A percentile compares a stretch with the other conserved stretches of the same genome.
Evolutionary conservation across 2,888 invertebrate species (phyloP).

Genomic region (Geophilus truncorum): DNA sequence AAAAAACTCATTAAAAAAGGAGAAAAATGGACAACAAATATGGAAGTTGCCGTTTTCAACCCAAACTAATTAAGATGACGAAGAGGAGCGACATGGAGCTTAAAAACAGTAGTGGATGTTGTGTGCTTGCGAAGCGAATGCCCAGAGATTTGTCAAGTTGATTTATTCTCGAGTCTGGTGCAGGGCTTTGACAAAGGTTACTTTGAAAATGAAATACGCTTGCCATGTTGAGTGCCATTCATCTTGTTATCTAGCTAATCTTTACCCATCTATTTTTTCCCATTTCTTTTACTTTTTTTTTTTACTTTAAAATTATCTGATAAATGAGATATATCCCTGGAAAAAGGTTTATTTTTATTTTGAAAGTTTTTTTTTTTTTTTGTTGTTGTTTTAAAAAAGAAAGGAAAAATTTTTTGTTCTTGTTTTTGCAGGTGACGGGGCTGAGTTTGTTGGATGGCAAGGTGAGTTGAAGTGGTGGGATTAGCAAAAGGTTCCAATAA

Average conservation of each 20-base stretch:
- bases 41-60: not conserved
- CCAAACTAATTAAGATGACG: not conserved
- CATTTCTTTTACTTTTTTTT: no score
- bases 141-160: not conserved
- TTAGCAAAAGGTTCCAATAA: no score
- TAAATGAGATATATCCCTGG: no score
- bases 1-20: not conserved
- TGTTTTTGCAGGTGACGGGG: slow-evolving; percentile 64
- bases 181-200: not conserved
- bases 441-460: slow-evolving; percentile 60
- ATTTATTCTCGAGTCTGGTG: not conserved
- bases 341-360: slow-evolving; percentile 45
- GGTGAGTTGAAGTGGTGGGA: slow-evolving; percentile 41
- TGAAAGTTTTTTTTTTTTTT: no score
- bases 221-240: not conserved
- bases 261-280: slow-evolving; percentile 37
- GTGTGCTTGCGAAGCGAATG: not conserved
- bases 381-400: slow-evolving; percentile 38
- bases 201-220: not conserved
- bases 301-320: no score
- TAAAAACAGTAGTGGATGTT: not conserved
- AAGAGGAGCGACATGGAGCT: not conserved
- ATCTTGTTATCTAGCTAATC: not conserved
- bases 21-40: not conserved
- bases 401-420: slow-evolving; percentile 40